Evolutionary conservation across 2,113 vertebrate genomes (phyloP), one percentile per base, ranked within the genome.

Genomic region (Tupaia tana): DNA sequence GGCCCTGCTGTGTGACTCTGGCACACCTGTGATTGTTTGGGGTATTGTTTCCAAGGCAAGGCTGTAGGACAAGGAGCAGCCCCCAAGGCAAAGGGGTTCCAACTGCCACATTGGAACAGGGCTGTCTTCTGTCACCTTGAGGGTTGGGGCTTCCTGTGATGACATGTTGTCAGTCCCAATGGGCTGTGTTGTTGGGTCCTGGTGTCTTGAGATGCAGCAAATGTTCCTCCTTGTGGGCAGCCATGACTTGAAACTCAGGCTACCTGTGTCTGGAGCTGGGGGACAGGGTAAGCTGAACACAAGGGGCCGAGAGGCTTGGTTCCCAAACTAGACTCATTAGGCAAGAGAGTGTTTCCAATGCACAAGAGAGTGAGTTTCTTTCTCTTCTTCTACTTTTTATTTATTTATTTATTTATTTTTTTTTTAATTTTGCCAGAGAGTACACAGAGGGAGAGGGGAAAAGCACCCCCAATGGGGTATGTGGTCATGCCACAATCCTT

Each of bases 31-130:
- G 43, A 61, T n/a, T 4, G 31, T 52, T 14, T 8, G 9, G 61
- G 29, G 63, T 2, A 29, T 61, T 2, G 1, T 86, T 34, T 58
- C 64, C 58, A n/a, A 25, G 58, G 75, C 18, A 29, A 13, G 22
- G 52, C 84, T 54, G 4, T 67, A 9, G 29, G 12, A 27, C 15
- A 24, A 7, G 4, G 15, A 25, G 78, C 4, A 3, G 11, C 25
- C 78, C 29, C 15, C 12, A 22, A 56, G 89, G 64, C 22, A 16
- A 0, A 6, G 20, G 16, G 67, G n/a, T 14, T 8, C 3, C 12
- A 11, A n/a, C 58, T 10, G 64, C 71, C 19, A 0, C 0, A 1
- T 11, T 43, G 0, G 9, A 7, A 6, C 0, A 22, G 20, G n/a
- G 29, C 63, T 69, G 29, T 66, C 24, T 16, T 27, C 59, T 5